phyloP scores from a whole-genome alignment of 2,888 invertebrate genomes.

The Nomada ruficornis region DNA sequence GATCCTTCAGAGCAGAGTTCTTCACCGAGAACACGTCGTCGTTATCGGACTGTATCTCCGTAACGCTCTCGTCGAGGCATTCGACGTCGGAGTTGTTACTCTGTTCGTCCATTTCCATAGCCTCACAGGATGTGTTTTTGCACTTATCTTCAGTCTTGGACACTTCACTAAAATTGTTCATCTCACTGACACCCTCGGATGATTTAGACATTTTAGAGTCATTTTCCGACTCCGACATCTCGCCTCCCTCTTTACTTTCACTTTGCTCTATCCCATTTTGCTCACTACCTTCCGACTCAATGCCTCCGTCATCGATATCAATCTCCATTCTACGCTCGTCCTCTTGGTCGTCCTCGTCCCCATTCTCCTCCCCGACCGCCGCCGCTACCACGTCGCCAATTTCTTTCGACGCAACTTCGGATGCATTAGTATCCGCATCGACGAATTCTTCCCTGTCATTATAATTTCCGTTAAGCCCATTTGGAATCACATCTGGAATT shows the following conservation, averaged over 20 bases:
- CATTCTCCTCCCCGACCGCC: constrained; percentile 67
- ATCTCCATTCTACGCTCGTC: constrained; percentile 65
- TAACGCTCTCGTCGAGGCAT: constrained; percentile 79
- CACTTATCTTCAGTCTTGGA: constrained; percentile 76
- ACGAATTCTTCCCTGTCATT: constrained; percentile 76
- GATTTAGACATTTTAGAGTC: constrained; percentile 70
- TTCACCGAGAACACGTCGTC: constrained; percentile 77
- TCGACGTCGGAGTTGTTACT: constrained; percentile 82
- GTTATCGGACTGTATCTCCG: constrained; percentile 78
- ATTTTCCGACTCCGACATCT: constrained; percentile 54
- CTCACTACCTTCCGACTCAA: constrained; percentile 66
- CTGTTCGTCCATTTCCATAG: constrained; percentile 80
- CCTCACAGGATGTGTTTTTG: constrained; percentile 68
- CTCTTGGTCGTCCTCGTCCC: constrained; percentile 67
- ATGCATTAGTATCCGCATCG: constrained; percentile 61
- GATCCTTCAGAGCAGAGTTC: constrained; percentile 78
- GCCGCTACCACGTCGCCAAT: constrained; percentile 64
- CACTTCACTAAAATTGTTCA: constrained; percentile 84
- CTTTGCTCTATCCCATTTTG: constrained; percentile 69
- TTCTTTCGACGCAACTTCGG: constrained; percentile 66
- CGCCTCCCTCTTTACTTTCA: constrained; percentile 56
- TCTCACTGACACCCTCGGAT: constrained; percentile 85
- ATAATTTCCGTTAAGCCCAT: constrained; percentile 84
- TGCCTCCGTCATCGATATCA: constrained; percentile 58
- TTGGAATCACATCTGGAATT: constrained; percentile 83